Evolutionary conservation across 2,797 vertebrate species (phyloP), one percentile per base, ranked within the genome.

Genomic region (Manis crassicaudata): DNA sequence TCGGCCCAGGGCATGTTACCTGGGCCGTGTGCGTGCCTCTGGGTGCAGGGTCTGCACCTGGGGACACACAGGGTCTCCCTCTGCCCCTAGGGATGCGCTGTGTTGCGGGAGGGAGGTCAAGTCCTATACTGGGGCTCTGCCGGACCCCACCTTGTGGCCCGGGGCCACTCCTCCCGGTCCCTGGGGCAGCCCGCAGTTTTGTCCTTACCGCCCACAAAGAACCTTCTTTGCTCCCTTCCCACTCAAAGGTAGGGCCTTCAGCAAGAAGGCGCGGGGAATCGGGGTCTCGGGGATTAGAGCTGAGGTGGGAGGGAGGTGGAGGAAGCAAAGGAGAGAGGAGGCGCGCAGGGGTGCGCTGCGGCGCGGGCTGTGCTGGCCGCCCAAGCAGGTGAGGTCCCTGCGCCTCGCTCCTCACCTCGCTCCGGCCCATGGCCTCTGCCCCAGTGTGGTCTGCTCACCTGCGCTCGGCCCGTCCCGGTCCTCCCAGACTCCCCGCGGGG

Each of bases 91-190:
- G 54, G n/a, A 18, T 0, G 7, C 3, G 20, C 6, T 14, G 23
- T 12, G 40, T 35, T 56, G n/a, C 54, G 7, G 11, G 3, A 46
- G 32, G 46, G 60, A 75, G 65, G 32, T 70, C 40, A 13, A 14
- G n/a, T 62, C 43, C 54, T 20, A 43, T 6, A 9, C 11, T 0
- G 4, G 3, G 35, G 43, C 17, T n/a, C n/a, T 3, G 1, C 43
- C 67, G 25, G 43, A 35, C n/a, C 56, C 23, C 56, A 67, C 46
- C 40, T 18, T 8, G n/a, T 40, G 5, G 62, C 35, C 60, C 0
- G 0, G 20, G 35, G 32, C 62, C 62, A 20, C 37, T 43, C 43
- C 20, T 73, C 72, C 9, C 37, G 11, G 17, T 65, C 32, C 23
- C 67, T 52, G 2, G 17, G 23, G 43, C 14, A 29, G 67, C 73